phyloP scores from a whole-genome alignment of 64 coral and sea anemone genomes.

The Pocillopora damicornis region DNA sequence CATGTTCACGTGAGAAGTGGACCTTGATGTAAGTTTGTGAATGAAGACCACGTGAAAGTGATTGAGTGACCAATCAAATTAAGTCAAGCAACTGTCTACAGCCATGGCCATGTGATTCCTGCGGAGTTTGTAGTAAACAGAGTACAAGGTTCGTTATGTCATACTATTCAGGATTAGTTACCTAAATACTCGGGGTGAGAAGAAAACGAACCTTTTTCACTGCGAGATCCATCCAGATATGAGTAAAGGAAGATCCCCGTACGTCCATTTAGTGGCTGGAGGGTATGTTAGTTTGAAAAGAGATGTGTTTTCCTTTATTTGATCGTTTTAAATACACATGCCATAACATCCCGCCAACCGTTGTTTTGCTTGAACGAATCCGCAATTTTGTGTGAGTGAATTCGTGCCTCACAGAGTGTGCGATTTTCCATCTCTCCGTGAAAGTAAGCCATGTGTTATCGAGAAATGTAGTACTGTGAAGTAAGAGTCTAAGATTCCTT shows the following conservation, averaged over 20 bases:
- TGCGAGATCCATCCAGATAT: conserved; percentile 1
- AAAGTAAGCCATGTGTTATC: too few relatives aligned
- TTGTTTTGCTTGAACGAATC: not conserved
- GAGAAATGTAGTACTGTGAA: too few relatives aligned
- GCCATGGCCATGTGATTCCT: conserved; percentile 7
- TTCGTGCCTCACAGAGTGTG: too few relatives aligned
- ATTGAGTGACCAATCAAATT: conserved; percentile 39
- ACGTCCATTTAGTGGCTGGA: conserved; percentile 56
- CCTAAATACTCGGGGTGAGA: not conserved
- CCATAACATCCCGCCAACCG: not conserved
- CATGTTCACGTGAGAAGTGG: conserved; percentile 12
- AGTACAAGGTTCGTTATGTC: conserved; percentile 5
- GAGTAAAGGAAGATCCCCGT: conserved; percentile 26
- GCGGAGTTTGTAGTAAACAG: not conserved
- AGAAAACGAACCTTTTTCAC: not conserved
- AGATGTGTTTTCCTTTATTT: not conserved
- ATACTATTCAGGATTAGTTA: not conserved
- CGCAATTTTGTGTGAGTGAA: too few relatives aligned
- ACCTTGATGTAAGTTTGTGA: not conserved
- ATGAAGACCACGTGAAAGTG: conserved; percentile 10
- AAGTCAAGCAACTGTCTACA: not conserved
- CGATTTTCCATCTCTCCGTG: too few relatives aligned
- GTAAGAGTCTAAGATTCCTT: too few relatives aligned
- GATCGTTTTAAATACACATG: not conserved
- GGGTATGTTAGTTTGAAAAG: conserved; percentile 31